These are phyloP conservation scores for Cryptomyrus ogoouensis DNA, from an alignment of 2,113 vertebrate species.

Conservation along the genomic window DNA sequence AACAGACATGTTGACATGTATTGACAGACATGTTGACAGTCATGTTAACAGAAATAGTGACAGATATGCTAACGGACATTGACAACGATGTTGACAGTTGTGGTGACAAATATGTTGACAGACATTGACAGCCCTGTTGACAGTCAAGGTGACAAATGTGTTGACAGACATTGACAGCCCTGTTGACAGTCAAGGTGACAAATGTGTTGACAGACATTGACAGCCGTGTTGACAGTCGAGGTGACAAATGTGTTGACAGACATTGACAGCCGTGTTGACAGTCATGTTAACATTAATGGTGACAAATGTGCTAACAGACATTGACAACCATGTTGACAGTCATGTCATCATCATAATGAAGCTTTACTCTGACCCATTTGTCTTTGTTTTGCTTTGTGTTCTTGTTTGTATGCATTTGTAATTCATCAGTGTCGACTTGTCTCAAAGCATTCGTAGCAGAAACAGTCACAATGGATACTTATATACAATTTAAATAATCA, in stretches of 20 bases:
- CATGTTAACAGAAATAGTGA: neutral
- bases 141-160: neutral
- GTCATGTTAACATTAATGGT: neutral
- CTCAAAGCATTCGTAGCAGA: neutral
- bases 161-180: neutral
- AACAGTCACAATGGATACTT: neutral
- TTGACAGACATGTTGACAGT: neutral
- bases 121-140: neutral
- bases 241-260: neutral
- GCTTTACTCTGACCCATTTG: neutral
- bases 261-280: neutral
- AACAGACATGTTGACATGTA: neutral
- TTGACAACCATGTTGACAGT: neutral
- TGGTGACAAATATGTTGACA: neutral
- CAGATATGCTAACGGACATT: neutral
- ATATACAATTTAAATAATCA: neutral
- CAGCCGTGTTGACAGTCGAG: no score
- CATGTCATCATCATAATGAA: neutral
- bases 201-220: neutral
- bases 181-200: neutral
- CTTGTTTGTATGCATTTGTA: neutral
- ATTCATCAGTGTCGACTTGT: neutral
- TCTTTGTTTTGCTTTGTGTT: neutral
- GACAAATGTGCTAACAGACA: neutral
- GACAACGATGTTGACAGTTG: neutral